These are phyloP conservation scores for Lepisosteus oculatus DNA, from an alignment of 2,113 vertebrate species.

Conservation along the genomic window DNA sequence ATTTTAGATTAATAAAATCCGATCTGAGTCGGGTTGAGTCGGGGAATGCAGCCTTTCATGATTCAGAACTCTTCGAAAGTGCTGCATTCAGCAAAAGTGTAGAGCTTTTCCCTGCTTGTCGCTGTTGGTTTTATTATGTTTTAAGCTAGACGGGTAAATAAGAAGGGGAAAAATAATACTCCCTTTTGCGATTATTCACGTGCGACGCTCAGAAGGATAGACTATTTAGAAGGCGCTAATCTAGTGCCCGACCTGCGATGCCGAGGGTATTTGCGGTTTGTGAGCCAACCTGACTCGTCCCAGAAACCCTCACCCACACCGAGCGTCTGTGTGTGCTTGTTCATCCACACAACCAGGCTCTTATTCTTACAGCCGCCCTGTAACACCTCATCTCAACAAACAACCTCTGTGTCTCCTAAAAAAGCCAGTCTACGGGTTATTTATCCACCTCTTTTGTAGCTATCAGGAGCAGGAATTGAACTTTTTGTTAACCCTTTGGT, in stretches of 20 bases:
- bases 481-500: slow-evolving; percentile 38
- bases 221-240: slow-evolving; percentile 50
- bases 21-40: slow-evolving; percentile 9
- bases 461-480: slow-evolving; percentile 46
- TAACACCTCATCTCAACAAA: slow-evolving; percentile 48
- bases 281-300: slow-evolving; percentile 41
- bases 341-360: slow-evolving; percentile 33
- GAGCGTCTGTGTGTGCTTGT: slow-evolving; percentile 31
- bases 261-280: slow-evolving; percentile 44
- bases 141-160: slow-evolving; percentile 36
- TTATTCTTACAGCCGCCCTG: slow-evolving; percentile 32
- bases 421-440: slow-evolving; percentile 46
- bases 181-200: slow-evolving; percentile 26
- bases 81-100: slow-evolving; percentile 23
- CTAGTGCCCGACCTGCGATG: slow-evolving; percentile 38
- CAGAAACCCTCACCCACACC: slow-evolving; percentile 27
- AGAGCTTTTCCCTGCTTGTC: not conserved
- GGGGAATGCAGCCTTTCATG: slow-evolving; percentile 18
- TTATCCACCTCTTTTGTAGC: slow-evolving; percentile 40
- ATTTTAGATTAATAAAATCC: slow-evolving; percentile 20
- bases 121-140: slow-evolving; percentile 21
- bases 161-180: slow-evolving; percentile 18
- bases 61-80: slow-evolving; percentile 25
- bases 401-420: slow-evolving; percentile 33
- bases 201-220: slow-evolving; percentile 33